Evolutionary conservation across 2,888 invertebrate genomes (phyloP), one percentile per base, ranked within the genome.

Genomic region (Limnephilus auricula): DNA sequence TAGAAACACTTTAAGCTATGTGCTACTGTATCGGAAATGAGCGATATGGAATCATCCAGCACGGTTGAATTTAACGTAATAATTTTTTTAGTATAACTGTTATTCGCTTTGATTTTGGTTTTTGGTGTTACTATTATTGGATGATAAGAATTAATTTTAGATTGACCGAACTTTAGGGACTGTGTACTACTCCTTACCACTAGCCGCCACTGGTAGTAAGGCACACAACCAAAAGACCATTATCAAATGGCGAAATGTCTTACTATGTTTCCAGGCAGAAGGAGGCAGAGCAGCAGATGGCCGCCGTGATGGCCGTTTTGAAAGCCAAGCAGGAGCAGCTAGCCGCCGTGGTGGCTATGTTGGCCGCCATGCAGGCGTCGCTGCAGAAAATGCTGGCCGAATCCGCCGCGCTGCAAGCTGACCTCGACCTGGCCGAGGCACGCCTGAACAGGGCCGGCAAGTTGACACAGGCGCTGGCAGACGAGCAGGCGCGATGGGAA

Each of bases 401-500:
- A 90, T 96, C 98, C n/a, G 95, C 96, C 1, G 98, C 97, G 94
- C 97, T 98, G 93, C 97, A 98, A 94, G 96, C 97, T 25, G 97
- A 97, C 65, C 98, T 99, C 92, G 97, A 97, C 93, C 94, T 98
- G 85, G 98, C 98, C 0, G 97, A 97, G 12, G 97, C 97, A 0
- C 96, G 99, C 86, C 95, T 99, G 31, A 97, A 97, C 92, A 96
- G 99, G 91, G 98, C 99, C 0, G 98, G 98, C 0, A 97, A 98
- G 93, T 95, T 99, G 25, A 99, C 98, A 13, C 97, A 98, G 50
- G 99, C 99, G 0, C 95, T 99, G 13, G 97, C 98, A 0, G 98
- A 99, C 94, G 99, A 99, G 94, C 97, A 98, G 95, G 95, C 97
- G 2, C 96, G 98, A 90, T 99, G 99, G 99, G 97, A 98, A 93